Evolutionary conservation across 2,113 vertebrate species (phyloP), one percentile per base, ranked within the genome.

Genomic region (Phrynocephalus versicolor): DNA sequence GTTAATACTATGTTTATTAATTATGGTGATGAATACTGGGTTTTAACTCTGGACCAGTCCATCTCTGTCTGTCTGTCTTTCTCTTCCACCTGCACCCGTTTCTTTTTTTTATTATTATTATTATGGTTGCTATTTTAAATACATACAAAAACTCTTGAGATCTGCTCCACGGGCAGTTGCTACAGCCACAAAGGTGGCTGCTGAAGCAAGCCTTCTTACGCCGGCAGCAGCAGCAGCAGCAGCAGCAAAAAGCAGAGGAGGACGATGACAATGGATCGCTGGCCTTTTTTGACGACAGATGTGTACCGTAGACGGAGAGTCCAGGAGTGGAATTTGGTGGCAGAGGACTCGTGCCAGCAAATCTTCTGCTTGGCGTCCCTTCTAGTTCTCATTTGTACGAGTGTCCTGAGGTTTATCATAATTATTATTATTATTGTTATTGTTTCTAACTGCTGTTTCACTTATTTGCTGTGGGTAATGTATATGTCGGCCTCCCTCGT

Each of bases 41-140:
- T 96, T 96, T 97, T 94, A 93, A 94, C 95, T 96, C 95, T 95
- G 94, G 96, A 96, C 95, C 96, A 95, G 96, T 95, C 95, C 95
- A 92, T 94, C 94, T 95, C 91, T 96, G 93, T 95, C 93, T 96
- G 89, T 94, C 89, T 94, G 84, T 96, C 76, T 69, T 15, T 65
- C 13, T 84, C 60, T 65, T 74, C n/a, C 60, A 33, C 10, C 16
- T 39, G 9, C 70, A 23, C 16, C 58, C 58, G 37, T 33, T 16
- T 27, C 41, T 16, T 6, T 30, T 64, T n/a, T n/a, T n/a, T n/a
- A n/a, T n/a, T n/a, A n/a, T n/a, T n/a, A n/a, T n/a, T n/a, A n/a
- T n/a, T n/a, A n/a, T n/a, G n/a, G n/a, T n/a, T n/a, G n/a, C n/a
- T n/a, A n/a, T n/a, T n/a, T n/a, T n/a, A n/a, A n/a, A n/a, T n/a